phyloP scores from a whole-genome alignment of 2,113 vertebrate genomes.

The Ctenodactylus gundi region DNA sequence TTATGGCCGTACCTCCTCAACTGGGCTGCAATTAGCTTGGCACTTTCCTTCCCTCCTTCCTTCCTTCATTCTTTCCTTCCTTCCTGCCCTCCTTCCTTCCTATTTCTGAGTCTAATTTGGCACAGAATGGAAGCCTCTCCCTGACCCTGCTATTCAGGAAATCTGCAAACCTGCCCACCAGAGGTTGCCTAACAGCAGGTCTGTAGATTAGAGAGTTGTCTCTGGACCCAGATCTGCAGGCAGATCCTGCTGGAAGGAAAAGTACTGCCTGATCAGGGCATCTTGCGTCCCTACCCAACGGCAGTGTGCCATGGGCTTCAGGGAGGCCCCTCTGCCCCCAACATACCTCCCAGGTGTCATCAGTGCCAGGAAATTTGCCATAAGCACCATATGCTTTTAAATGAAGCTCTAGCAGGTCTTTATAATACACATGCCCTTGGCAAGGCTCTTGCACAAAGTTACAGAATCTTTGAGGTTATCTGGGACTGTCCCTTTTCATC shows the following conservation, averaged over 20 bases:
- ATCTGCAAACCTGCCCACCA: not conserved
- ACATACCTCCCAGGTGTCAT: not conserved
- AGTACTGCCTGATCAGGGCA: not conserved
- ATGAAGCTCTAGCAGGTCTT: slow-evolving; percentile 14
- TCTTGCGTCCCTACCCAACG: not conserved
- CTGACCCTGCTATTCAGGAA: slow-evolving; percentile 47
- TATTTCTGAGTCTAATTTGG: not conserved
- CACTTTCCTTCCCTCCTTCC: not conserved
- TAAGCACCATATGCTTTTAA: not conserved
- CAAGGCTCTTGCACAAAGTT: not conserved
- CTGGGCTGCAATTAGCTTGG: not conserved
- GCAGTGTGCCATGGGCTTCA: not conserved
- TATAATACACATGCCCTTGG: not conserved
- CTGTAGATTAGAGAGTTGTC: not conserved
- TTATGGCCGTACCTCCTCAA: not conserved
- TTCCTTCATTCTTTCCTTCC: not conserved
- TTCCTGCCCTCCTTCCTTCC: not conserved
- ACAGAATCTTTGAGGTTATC: not conserved
- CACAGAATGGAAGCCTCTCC: not conserved
- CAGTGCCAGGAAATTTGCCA: not conserved
- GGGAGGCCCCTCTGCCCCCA: not conserved
- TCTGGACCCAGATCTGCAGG: not conserved
- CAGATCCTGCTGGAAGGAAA: not conserved
- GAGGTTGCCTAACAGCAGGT: slow-evolving; percentile 13
- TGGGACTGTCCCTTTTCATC: not conserved